Conservation (phyloP, 2,888 invertebrate species). For the Calliphora vomitoria region DNA sequence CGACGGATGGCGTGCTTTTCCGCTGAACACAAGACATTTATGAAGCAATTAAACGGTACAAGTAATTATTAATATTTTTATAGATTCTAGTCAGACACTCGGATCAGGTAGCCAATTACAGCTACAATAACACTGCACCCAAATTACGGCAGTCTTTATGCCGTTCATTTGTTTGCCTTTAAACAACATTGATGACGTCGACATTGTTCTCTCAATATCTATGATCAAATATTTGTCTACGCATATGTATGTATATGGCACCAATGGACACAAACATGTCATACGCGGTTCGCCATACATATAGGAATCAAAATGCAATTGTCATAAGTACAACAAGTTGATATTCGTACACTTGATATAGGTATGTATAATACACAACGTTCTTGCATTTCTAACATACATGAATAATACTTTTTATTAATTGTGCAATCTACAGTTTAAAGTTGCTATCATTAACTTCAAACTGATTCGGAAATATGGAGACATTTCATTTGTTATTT, state of each 20-base stretch:
- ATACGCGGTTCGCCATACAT: slow-evolving; percentile 26
- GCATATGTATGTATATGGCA: not conserved
- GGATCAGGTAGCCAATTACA: slow-evolving; percentile 37
- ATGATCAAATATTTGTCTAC: not conserved
- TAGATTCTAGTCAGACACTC: slow-evolving; percentile 51
- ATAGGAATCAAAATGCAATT: slow-evolving; percentile 52
- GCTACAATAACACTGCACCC: not conserved
- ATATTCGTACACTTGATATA: no score
- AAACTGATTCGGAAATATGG: no score
- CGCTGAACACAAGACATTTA: slow-evolving; percentile 31
- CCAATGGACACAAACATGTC: not conserved
- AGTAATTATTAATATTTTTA: slow-evolving; percentile 32
- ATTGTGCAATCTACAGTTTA: no score
- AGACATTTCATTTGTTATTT: no score
- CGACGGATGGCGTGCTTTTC: slow-evolving; percentile 23
- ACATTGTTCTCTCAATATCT: slow-evolving; percentile 1
- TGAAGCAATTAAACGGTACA: slow-evolving; percentile 35
- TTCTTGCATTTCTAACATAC: no score
- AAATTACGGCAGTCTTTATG: slow-evolving; percentile 13
- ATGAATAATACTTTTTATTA: no score
- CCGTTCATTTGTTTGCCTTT: not conserved
- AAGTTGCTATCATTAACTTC: no score
- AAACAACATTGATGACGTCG: slow-evolving; percentile 1
- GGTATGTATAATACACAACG: no score
- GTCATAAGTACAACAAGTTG: slow-evolving; percentile 4